Base-by-base conservation (phyloP, 37 sponge, comb jelly and placozoan genomes). In the Mnemiopsis leidyi region DNA sequence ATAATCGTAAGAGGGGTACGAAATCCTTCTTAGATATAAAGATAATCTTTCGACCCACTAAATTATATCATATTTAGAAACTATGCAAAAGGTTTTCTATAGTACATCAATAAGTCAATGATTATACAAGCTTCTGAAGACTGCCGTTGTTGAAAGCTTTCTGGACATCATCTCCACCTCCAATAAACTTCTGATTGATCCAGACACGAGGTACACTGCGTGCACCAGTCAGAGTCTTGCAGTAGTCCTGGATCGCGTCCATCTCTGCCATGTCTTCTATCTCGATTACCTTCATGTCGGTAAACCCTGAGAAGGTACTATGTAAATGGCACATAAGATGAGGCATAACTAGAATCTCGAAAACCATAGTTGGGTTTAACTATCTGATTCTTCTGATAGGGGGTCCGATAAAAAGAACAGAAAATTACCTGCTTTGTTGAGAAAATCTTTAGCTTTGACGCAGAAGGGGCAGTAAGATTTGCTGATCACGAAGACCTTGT, bases 391-490 rank as follows among this genome's bases (percentile, higher is more conserved):
- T n/a, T n/a, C n/a, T n/a, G n/a, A n/a, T n/a, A n/a, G n/a, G n/a
- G n/a, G n/a, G n/a, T n/a, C n/a, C n/a, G n/a, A n/a, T n/a, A n/a
- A n/a, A n/a, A n/a, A n/a, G n/a, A n/a, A n/a, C n/a, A n/a, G n/a
- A n/a, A n/a, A 48, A 5, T 48, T 13, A 48, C 90, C 90, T 39
- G 90, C 90, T 85, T 28, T 9, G 23, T 38, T n/a, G 90, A 85
- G 90, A 23, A 9, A 28, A 1, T 85, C 23, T 61, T 40, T 85
- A 9, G 90, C 90, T 5, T 85, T 39, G 61, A 21, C 24, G 39
- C 90, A 85, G 90, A 85, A 85, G 29, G 90, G 90, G 90, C 90
- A 85, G 36, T 85, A 85, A n/a, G 48, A 28, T 40, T 85, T 85
- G 48, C 90, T 85, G 39, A 85, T 85, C 90, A 85, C 36, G 29